Percentiles rank a stretch among this genome's conserved stretches.
Evolutionary conservation across 1,140 invertebrate species (phyloP).

Genomic region (Drosophila melanogaster): DNA sequence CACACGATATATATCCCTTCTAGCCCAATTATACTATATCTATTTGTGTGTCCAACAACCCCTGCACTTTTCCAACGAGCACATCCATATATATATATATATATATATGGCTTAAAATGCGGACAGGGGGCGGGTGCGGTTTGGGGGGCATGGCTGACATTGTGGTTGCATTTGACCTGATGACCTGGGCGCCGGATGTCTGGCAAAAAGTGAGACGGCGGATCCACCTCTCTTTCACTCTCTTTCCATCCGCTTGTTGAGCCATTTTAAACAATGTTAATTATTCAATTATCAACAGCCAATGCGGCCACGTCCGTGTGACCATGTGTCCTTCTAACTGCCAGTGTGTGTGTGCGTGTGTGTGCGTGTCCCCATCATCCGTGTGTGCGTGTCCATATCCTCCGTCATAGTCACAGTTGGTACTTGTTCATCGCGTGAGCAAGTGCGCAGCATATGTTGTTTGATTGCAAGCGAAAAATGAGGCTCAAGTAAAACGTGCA

Average conservation of each 20-base stretch:
- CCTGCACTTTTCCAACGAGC: not conserved
- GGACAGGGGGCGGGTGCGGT: constrained; percentile 27
- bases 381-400: constrained; percentile 24
- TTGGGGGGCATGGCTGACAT: constrained; percentile 66
- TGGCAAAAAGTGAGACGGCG: constrained; percentile 15
- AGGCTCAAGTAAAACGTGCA: constrained; percentile 52
- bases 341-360: constrained; percentile 12
- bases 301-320: constrained; percentile 53
- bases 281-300: constrained; percentile 82
- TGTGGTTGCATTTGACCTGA: constrained; percentile 79
- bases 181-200: constrained; percentile 61
- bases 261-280: constrained; percentile 81
- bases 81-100: not conserved
- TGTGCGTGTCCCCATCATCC: not conserved
- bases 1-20: constrained; percentile 14
- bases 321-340: constrained; percentile 55
- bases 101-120: constrained; percentile 42
- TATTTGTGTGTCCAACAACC: constrained; percentile 2
- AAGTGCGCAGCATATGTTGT: constrained; percentile 70
- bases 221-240: not conserved
- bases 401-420: constrained; percentile 58
- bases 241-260: constrained; percentile 18
- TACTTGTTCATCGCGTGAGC: constrained; percentile 62
- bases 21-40: constrained; percentile 61
- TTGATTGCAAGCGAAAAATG: constrained; percentile 66